phyloP scores from a whole-genome alignment of 2,888 invertebrate species.

The Ectemnius cavifrons region DNA sequence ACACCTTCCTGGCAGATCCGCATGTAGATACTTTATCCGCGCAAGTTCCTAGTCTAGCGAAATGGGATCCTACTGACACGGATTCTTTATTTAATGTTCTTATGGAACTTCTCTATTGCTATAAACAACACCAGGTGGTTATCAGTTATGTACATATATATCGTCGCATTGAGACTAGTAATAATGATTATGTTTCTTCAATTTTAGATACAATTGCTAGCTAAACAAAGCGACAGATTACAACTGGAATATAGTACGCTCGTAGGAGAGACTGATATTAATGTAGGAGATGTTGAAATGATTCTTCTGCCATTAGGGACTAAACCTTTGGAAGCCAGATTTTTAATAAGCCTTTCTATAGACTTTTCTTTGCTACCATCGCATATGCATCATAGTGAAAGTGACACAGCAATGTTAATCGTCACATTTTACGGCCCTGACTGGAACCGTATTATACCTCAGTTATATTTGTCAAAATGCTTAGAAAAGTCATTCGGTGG shows the following conservation, averaged over 20 bases:
- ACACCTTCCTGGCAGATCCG: constrained; percentile 82
- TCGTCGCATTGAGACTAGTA: not conserved
- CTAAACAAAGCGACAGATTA: constrained; percentile 78
- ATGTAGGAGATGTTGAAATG: constrained; percentile 83
- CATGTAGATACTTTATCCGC: constrained; percentile 80
- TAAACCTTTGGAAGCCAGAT: constrained; percentile 78
- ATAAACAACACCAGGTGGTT: constrained; percentile 83
- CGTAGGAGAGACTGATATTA: constrained; percentile 79
- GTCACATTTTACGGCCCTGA: constrained; percentile 81
- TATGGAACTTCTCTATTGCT: constrained; percentile 82
- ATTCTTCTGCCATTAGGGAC: constrained; percentile 81
- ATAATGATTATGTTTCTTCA: not conserved
- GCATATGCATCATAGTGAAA: constrained; percentile 78
- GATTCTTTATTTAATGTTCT: constrained; percentile 82
- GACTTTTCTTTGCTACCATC: constrained; percentile 83
- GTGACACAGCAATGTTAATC: constrained; percentile 80
- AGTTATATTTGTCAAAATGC: constrained; percentile 79
- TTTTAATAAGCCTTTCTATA: constrained; percentile 83
- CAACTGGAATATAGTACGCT: constrained; percentile 84
- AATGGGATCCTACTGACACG: constrained; percentile 83
- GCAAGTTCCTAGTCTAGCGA: constrained; percentile 81
- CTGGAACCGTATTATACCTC: constrained; percentile 76
- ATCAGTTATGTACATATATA: constrained; percentile 23
- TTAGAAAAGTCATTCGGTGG: constrained; percentile 79
- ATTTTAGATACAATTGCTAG: constrained; percentile 46